Evolutionary conservation across 2,113 vertebrate genomes (phyloP).

Genomic region (Grantiella picta): DNA sequence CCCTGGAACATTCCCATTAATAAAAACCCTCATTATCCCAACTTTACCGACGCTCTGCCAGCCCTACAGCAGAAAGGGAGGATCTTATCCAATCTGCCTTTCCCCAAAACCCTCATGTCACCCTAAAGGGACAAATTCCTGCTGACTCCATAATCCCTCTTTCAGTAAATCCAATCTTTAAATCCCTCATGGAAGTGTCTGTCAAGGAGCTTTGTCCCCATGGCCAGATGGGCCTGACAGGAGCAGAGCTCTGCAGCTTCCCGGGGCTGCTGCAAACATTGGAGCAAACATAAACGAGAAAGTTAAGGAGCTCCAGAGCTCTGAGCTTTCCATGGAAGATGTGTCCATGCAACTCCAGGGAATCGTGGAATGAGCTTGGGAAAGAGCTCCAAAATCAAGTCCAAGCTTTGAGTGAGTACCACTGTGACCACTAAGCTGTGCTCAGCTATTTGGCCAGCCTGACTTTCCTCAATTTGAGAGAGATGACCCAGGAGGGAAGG

Average conservation of each 20-base stretch:
- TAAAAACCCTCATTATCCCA: not conserved
- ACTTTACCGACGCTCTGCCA: not conserved
- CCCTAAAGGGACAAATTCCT: not conserved
- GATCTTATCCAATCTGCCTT: not conserved
- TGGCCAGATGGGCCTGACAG: not conserved
- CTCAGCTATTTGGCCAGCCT: not conserved
- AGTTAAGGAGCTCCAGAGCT: not conserved
- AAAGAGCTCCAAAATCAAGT: too few species aligned
- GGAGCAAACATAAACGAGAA: too few species aligned
- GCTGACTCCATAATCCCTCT: not conserved
- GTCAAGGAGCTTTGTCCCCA: not conserved
- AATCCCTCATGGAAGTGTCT: not conserved
- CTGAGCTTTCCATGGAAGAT: not conserved
- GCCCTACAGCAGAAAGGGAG: not conserved
- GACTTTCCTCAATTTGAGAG: not conserved
- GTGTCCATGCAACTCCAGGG: not conserved
- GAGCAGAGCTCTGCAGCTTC: not conserved
- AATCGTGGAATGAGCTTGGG: not conserved
- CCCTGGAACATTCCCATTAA: conserved; percentile 4
- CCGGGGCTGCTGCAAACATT: not conserved
- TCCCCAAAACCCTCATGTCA: not conserved
- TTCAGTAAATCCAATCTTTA: not conserved
- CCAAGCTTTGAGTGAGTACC: not conserved
- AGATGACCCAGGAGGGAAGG: not conserved
- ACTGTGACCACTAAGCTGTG: rapidly evolving